Percentiles rank a stretch among this genome's conserved stretches.
phyloP scores from a whole-genome alignment of 2,888 invertebrate genomes.

The Rhagonycha fulva region DNA sequence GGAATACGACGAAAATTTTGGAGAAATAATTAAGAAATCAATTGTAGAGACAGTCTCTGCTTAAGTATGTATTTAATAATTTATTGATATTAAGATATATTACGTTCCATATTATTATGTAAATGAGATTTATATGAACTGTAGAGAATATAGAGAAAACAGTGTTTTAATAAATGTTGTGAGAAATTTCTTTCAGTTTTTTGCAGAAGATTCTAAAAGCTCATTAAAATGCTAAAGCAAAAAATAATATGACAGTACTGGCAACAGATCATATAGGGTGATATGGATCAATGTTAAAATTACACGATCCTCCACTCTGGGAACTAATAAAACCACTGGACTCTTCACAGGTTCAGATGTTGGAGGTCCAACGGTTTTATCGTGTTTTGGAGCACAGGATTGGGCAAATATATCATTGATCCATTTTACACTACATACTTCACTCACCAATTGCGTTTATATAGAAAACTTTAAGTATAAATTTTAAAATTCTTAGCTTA shows the following conservation, averaged over 20 bases:
- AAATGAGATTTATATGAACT: slow-evolving; percentile 55
- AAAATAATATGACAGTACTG: neutral
- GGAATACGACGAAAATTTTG: slow-evolving; percentile 76
- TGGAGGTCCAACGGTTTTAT: too few relatives aligned
- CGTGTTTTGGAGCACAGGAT: too few relatives aligned
- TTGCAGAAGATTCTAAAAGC: neutral
- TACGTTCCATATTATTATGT: slow-evolving; percentile 53
- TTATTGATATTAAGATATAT: slow-evolving; percentile 36
- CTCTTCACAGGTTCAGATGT: too few relatives aligned
- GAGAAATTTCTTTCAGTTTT: slow-evolving; percentile 32
- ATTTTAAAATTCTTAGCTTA: too few relatives aligned
- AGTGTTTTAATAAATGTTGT: slow-evolving; percentile 59
- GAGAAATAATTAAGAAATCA: slow-evolving; percentile 90
- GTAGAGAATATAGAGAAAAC: slow-evolving; percentile 51
- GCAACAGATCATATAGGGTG: too few relatives aligned
- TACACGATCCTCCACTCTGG: too few relatives aligned
- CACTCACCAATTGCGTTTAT: too few relatives aligned
- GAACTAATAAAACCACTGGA: too few relatives aligned
- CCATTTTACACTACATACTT: too few relatives aligned
- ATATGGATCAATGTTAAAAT: too few relatives aligned
- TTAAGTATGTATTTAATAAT: slow-evolving; percentile 54
- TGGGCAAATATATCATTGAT: too few relatives aligned
- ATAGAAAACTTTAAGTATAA: too few relatives aligned
- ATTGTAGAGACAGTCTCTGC: slow-evolving; percentile 90
- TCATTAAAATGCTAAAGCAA: neutral